phyloP scores from a whole-genome alignment of 2,797 vertebrate genomes.

The Eremophila alpestris region DNA sequence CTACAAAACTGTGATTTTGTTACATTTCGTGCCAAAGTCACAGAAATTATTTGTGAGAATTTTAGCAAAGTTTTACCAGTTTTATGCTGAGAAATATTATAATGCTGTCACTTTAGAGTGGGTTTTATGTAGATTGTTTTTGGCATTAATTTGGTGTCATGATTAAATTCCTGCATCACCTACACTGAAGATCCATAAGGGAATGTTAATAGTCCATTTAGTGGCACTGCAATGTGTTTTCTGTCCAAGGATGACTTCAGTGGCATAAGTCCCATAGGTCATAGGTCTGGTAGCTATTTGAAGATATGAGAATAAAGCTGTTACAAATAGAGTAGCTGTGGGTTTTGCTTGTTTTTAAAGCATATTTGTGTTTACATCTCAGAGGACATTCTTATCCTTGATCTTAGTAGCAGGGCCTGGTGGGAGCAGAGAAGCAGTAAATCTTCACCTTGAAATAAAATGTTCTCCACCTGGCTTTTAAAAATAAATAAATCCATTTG shows the following conservation, averaged over 20 bases:
- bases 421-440: background rate
- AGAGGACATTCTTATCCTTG: background rate
- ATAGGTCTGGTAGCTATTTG: background rate
- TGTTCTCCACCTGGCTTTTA: background rate
- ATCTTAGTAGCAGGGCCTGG: background rate
- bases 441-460: background rate
- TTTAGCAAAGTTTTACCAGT: background rate
- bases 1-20: background rate
- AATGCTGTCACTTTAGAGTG: accelerated
- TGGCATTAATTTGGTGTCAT: background rate
- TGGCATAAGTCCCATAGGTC: background rate
- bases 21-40: background rate
- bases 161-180: background rate
- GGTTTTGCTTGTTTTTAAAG: background rate
- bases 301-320: background rate
- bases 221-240: background rate
- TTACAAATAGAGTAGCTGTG: background rate
- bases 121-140: background rate
- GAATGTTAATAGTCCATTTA: background rate
- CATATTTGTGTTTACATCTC: background rate
- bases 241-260: background rate
- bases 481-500: background rate
- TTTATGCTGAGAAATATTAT: background rate
- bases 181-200: background rate
- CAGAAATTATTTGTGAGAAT: background rate